Evolutionary conservation across 2,888 invertebrate species (phyloP), one percentile per base, ranked within the genome.

Genomic region (Bombylius major): DNA sequence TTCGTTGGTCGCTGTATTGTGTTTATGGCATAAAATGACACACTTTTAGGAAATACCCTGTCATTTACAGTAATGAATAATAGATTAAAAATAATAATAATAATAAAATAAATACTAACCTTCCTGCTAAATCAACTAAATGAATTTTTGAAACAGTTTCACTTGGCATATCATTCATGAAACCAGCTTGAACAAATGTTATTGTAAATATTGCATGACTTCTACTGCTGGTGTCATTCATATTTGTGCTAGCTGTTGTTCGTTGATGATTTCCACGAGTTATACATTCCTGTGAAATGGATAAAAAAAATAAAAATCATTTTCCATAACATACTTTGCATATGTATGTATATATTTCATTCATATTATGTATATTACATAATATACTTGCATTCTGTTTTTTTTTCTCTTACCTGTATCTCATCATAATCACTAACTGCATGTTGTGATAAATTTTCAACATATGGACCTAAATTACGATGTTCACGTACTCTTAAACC

Each of bases 201-300:
- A 92, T 86, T 53, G 91, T 91, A 74, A 92, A 91, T 69, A 92
- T 91, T 62, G 91, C 91, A 78, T 92, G 92, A 77, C 89, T 90
- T 66, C 92, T 81, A 69, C 89, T 89, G 73, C 90, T 90, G 64
- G 89, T 89, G 75, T 91, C 90, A 77, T 92, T 92, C 91, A 92
- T 92, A 71, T 89, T 89, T 57, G 92, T 92, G 65, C 89, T 84
- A 49, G 91, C 91, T 4, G 91, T 91, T 32, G 90, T 90, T 62
- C 92, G 81, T 69, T 86, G 86, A 59, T 82, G 78, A 76, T 90
- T 91, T 61, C 91, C 91, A 64, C 84, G 80, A 63, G 82, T 79
- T 81, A 87, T 87, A 69, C 86, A 83, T 69, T 84, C 83, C 87
- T 88, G n/a, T 11, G 70, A 8, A 62, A 62, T 31, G 3, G 23